Conservation (phyloP, 2,797 vertebrate genomes). For the Prunella strophiata region DNA sequence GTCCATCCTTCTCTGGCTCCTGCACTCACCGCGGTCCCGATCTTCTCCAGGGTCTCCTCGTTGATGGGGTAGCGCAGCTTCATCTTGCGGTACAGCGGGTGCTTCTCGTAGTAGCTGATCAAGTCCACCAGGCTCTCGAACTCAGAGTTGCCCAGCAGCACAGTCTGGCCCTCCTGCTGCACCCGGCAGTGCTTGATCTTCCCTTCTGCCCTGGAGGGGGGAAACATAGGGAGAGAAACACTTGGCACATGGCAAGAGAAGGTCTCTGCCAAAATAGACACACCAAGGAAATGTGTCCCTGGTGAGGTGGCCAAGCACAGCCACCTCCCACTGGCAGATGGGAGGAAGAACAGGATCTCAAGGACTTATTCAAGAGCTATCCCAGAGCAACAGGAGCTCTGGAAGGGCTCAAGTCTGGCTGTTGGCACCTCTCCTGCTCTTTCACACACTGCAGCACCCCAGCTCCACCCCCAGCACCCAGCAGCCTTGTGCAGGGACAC, state of each 20-base stretch:
- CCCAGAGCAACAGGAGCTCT: neutral
- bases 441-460: neutral
- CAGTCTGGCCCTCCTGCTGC: conserved; percentile 93
- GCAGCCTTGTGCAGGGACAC: neutral
- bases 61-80: conserved; percentile 98
- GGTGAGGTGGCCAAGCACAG: neutral
- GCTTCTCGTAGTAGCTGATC: conserved; percentile 96
- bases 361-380: neutral
- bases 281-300: neutral
- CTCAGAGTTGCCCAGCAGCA: conserved; percentile 94
- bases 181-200: conserved; percentile 99
- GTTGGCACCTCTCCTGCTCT: neutral
- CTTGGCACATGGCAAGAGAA: neutral
- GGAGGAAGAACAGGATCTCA: neutral
- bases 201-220: conserved; percentile 87
- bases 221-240: neutral
- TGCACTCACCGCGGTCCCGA: conserved; percentile 92
- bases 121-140: conserved; percentile 97
- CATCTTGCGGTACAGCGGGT: conserved; percentile 98
- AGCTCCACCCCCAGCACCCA: neutral
- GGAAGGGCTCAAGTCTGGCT: neutral
- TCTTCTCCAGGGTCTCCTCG: conserved; percentile 98
- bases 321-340: neutral
- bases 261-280: neutral
- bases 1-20: neutral